These are phyloP conservation scores for Streblospio benedicti DNA, from an alignment of 1,140 invertebrate genomes.

Conservation along the genomic window DNA sequence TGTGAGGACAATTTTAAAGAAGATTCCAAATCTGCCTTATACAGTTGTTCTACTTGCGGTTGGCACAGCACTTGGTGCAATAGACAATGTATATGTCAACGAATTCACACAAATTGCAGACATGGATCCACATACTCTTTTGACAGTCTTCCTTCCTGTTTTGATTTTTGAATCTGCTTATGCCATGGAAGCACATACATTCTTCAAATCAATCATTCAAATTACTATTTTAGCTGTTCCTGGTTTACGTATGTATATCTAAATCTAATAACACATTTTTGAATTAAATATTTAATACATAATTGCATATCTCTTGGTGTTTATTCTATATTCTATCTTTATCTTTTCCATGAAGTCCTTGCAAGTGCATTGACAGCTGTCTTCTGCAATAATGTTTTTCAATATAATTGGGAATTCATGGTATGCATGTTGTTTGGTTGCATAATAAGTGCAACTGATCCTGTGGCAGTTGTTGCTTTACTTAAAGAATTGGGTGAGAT, in stretches of 20 bases:
- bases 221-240: conserved; percentile 45
- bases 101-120: conserved; percentile 28
- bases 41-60: conserved; percentile 40
- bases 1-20: conserved; percentile 26
- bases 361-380: conserved; percentile 40
- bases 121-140: conserved; percentile 42
- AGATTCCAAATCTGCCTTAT: conserved; percentile 36
- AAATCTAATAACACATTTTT: neutral
- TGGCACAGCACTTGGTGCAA: conserved; percentile 32
- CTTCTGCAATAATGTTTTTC: conserved; percentile 35
- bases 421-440: conserved; percentile 44
- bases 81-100: conserved; percentile 19
- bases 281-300: neutral
- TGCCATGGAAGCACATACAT: conserved; percentile 47
- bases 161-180: conserved; percentile 51
- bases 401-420: conserved; percentile 31
- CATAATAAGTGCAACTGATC: conserved; percentile 49
- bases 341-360: conserved; percentile 32
- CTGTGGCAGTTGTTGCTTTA: conserved; percentile 48
- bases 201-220: conserved; percentile 44
- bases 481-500: conserved; percentile 43
- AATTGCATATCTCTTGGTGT: no score
- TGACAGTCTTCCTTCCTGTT: conserved; percentile 48
- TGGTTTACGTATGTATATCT: conserved; percentile 16
- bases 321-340: no score